These are phyloP conservation scores for Furnarius figulus DNA, from an alignment of 2,113 vertebrate genomes.

Conservation along the genomic window DNA sequence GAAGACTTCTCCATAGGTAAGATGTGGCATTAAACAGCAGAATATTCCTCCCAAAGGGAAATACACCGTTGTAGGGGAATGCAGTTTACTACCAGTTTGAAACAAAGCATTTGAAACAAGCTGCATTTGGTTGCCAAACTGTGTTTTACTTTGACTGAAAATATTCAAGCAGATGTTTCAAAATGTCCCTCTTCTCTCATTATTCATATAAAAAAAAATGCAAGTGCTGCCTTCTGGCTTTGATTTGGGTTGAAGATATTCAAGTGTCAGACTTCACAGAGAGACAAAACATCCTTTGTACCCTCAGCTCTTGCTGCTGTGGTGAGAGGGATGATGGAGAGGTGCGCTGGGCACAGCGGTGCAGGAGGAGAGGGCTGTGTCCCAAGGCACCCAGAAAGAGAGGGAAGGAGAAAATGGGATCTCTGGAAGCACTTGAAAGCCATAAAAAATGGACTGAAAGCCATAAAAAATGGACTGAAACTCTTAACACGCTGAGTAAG, in stretches of 20 bases:
- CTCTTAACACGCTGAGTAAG: background rate
- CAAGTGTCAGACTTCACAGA: background rate
- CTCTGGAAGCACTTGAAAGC: background rate
- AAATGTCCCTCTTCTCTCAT: background rate
- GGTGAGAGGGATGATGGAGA: background rate
- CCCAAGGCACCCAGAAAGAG: background rate
- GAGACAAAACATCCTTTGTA: background rate
- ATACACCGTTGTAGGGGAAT: fast-evolving
- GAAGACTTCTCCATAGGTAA: background rate
- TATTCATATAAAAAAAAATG: background rate
- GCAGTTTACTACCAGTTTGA: background rate
- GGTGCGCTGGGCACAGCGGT: no score
- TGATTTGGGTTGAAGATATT: background rate
- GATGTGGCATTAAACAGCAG: background rate
- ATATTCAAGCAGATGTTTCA: background rate
- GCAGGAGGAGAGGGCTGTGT: background rate
- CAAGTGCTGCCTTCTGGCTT: background rate
- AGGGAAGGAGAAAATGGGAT: background rate
- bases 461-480: background rate
- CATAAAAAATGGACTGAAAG: background rate
- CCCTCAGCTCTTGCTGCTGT: fast-evolving
- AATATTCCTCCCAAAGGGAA: background rate
- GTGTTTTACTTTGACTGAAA: background rate
- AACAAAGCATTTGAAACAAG: background rate
- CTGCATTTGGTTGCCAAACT: background rate